Percentiles rank a stretch among this genome's conserved stretches.
Evolutionary conservation across 92 coral and sea anemone species (phyloP).

Genomic region (Umimayanthus chanpuru): DNA sequence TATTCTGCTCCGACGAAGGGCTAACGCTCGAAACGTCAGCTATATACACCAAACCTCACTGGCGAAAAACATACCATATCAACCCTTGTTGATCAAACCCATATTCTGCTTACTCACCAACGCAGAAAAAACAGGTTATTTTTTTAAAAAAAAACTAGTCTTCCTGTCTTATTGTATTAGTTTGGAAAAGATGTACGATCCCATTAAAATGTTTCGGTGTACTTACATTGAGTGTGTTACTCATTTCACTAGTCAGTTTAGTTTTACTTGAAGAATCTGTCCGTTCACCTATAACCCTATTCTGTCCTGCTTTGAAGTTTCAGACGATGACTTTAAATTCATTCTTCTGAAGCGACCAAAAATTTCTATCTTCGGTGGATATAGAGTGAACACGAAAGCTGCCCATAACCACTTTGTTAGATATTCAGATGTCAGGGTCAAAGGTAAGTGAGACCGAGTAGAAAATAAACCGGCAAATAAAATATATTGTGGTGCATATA

Average conservation of each 20-base stretch:
- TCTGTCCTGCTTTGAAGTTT: slow-evolving; percentile 26
- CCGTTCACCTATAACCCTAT: background rate
- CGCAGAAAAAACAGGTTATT: too few relatives aligned
- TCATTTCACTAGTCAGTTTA: background rate
- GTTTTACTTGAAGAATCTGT: background rate
- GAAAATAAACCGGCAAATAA: background rate
- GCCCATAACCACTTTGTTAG: slow-evolving; percentile 97
- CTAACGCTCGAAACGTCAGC: too few relatives aligned
- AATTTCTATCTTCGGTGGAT: slow-evolving; percentile 92
- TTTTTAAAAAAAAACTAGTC: too few relatives aligned
- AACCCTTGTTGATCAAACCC: too few relatives aligned
- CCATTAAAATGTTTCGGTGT: too few relatives aligned
- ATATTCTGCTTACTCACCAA: too few relatives aligned
- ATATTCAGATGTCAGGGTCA: slow-evolving; percentile 93
- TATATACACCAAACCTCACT: too few relatives aligned
- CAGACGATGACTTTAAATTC: slow-evolving; percentile 95
- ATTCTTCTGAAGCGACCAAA: slow-evolving; percentile 91
- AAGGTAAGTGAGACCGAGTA: slow-evolving; percentile 62
- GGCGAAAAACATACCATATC: too few relatives aligned
- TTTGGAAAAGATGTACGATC: too few relatives aligned
- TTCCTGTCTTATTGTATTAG: too few relatives aligned
- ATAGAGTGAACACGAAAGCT: slow-evolving; percentile 91
- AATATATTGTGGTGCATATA: background rate
- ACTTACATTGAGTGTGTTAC: background rate
- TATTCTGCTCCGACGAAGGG: too few relatives aligned